Base-by-base conservation (phyloP, 2,888 invertebrate species). In the Erpobdella octoculata region DNA sequence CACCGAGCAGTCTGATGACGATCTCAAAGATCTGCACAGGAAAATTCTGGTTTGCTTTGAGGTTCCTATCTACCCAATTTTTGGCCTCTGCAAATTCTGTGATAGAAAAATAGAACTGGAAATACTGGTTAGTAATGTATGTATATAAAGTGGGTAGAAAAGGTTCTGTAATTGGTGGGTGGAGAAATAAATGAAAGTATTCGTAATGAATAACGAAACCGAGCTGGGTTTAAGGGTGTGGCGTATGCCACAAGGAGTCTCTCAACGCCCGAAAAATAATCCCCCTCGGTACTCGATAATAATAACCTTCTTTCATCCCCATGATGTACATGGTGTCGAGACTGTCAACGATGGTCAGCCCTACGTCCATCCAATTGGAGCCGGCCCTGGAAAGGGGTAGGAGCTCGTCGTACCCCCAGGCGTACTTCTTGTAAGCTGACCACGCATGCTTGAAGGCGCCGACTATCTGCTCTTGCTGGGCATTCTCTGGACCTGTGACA, bases 341-440 rank as follows among this genome's bases (percentile, higher is more conserved):
- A 0, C 92, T 89, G 85, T 98, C 98, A 0, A 98, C 89, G 76
- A 98, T 90, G 0, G 94, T 94, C 25, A 98, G 87, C 0, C 96
- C 97, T 1, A 97, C 86, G 0, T 90, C 91, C 84, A 98, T 97
- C 97, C 97, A 98, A 80, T 96, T 92, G 36, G 31, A n/a, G 18
- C 69, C 69, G 75, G 88, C 87, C 78, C 89, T 90, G 0, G 92
- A 89, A 38, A 96, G 88, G 0, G 98, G 97, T 79, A 91, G 92
- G 62, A 98, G 85, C 81, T 95, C 93, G 82, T 98, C 98, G 79
- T 93, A 91, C 0, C 97, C 97, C 97, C 97, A 98, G 0, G 97
- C 96, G 84, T 89, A 91, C 73, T 89, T 87, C 81, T 90, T 92
- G 83, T 98, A 98, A 0, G 92, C 95, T 70, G 86, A 87, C 96